Conservation (phyloP, 2,888 invertebrate genomes). For the Eupelmus urozonus region DNA sequence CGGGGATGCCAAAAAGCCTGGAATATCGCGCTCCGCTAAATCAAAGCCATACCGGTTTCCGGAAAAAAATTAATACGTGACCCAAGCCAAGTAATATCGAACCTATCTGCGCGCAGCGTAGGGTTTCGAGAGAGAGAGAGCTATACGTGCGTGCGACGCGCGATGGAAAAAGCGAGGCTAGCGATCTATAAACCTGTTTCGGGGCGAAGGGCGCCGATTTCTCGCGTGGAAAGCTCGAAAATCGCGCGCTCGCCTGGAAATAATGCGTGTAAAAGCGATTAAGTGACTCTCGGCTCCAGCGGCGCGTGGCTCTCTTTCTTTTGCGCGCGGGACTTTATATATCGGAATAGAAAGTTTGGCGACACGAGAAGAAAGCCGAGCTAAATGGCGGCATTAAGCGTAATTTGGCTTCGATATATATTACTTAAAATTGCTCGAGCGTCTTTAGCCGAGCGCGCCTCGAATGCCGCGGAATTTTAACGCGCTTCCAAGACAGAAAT, state of each 20-base stretch:
- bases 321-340: slow-evolving; percentile 16
- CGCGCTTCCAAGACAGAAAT: slow-evolving; percentile 18
- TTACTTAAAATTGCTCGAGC: slow-evolving; percentile 35
- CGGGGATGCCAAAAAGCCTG: slow-evolving; percentile 44
- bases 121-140: too few species aligned
- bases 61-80: slow-evolving; percentile 72
- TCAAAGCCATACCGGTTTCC: slow-evolving; percentile 69
- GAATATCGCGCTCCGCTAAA: slow-evolving; percentile 64
- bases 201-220: slow-evolving; percentile 28
- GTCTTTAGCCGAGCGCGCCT: slow-evolving; percentile 5
- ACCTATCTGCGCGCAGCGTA: slow-evolving; percentile 18
- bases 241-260: background rate
- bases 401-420: slow-evolving; percentile 55
- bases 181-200: slow-evolving; percentile 37
- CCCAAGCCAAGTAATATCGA: slow-evolving; percentile 55
- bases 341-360: slow-evolving; percentile 48
- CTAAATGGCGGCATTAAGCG: slow-evolving; percentile 44
- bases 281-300: background rate
- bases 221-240: slow-evolving; percentile 48
- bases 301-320: slow-evolving; percentile 1
- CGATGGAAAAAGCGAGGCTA: slow-evolving; percentile 39
- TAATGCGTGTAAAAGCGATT: background rate
- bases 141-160: slow-evolving; percentile 39
- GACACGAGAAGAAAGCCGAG: slow-evolving; percentile 50
- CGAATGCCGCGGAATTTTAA: slow-evolving; percentile 48